phyloP scores from a whole-genome alignment of 2,797 vertebrate species.

The Peromyscus eremicus region DNA sequence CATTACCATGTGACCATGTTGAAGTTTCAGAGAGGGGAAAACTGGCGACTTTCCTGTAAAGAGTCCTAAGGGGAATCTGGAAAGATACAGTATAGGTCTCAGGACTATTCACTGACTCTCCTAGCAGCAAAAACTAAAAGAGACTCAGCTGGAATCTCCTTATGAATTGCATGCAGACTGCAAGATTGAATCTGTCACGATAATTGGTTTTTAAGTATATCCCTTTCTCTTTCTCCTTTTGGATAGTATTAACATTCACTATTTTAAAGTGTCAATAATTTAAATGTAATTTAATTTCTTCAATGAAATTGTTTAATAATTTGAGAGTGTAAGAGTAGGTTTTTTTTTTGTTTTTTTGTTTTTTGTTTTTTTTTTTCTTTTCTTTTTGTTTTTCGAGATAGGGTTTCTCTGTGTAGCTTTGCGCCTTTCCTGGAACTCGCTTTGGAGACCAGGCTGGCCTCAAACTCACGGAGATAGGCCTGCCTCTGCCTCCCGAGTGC shows the following conservation, averaged over 20 bases:
- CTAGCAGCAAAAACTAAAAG: conserved; percentile 53
- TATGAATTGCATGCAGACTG: conserved; percentile 75
- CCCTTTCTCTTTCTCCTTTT: conserved; percentile 74
- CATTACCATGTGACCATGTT: conserved; percentile 28
- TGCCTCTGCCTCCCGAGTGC: too few relatives aligned
- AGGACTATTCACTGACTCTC: conserved; percentile 69
- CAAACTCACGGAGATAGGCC: too few relatives aligned
- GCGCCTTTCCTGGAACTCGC: too few relatives aligned
- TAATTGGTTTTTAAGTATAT: conserved; percentile 79
- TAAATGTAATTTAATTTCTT: conserved; percentile 79
- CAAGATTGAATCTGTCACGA: conserved; percentile 74
- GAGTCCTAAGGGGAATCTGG: conserved; percentile 66
- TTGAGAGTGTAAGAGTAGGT: conserved; percentile 68
- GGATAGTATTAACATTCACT: conserved; percentile 70
- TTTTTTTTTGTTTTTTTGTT: too few relatives aligned
- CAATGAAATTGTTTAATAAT: conserved; percentile 76
- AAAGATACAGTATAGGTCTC: conserved; percentile 64
- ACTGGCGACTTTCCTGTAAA: conserved; percentile 51
- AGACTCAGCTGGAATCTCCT: conserved; percentile 72
- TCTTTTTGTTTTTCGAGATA: too few relatives aligned
- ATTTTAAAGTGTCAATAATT: conserved; percentile 75
- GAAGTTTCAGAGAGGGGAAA: conserved; percentile 30
- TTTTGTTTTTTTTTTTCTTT: too few relatives aligned
- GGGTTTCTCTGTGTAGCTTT: too few relatives aligned
- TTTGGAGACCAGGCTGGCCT: too few relatives aligned